Evolutionary conservation across 2,888 invertebrate genomes (phyloP), one percentile per base, ranked within the genome.

Genomic region (Pristionchus maxplancki): DNA sequence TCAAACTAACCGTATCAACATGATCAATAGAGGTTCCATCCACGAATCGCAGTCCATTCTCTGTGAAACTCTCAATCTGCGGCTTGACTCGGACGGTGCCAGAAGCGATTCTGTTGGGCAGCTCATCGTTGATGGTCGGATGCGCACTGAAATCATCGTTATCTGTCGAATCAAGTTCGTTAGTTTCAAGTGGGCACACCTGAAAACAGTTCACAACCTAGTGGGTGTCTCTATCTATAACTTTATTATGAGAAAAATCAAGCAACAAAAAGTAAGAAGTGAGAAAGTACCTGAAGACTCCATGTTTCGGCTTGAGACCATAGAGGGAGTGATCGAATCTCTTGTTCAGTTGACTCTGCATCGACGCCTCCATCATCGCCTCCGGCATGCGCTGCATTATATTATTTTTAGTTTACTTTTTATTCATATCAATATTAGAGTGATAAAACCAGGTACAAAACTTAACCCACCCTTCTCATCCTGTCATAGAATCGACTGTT

Each of bases 41-140:
- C 37, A 91, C 91, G 87, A 94, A 94, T 64, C 90, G 87, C 20
- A 94, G 11, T 28, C 92, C 90, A 71, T 89, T 90, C 28, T 92
- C 91, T 28, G 92, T 92, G 89, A 94, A 94, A 28, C 89, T 82
- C n/a, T 89, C 88, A 85, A 94, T 94, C 89, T 93, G 90, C 37
- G 90, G 90, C 83, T 90, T 91, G 24, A 92, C 89, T 81, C 90
- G 64, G 20, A 93, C 90, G 5, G 90, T 92, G 67, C 92, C 92
- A 67, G 94, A 95, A 89, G 95, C 94, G 78, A 96, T 95, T 82
- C 95, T 94, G 89, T 95, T 95, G 5, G 95, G 95, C 8, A 96
- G 93, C 82, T 95, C 95, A 91, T 96, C 95, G 90, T 95, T 95
- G 87, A 95, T 90, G 11, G 92, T 92, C n/a, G 92, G 92, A 87